Conservation (phyloP, 2,888 invertebrate species). For the Eubasilissa splendida region DNA sequence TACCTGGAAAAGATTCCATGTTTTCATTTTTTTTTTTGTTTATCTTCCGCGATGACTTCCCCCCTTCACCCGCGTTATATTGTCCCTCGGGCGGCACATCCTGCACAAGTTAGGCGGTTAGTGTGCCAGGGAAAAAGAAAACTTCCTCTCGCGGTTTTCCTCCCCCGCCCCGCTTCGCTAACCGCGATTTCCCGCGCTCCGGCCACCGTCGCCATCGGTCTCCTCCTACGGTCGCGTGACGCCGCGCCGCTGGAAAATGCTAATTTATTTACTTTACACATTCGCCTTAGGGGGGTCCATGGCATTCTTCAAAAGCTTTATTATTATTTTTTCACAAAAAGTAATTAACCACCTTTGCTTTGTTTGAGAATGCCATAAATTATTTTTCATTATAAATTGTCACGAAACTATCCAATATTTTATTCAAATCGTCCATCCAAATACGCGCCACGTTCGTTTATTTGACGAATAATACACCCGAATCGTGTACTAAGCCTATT, state of each 20-base stretch:
- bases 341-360: slow-evolving; percentile 56
- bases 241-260: slow-evolving; percentile 50
- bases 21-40: no score
- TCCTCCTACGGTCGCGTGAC: slow-evolving; percentile 42
- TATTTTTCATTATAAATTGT: slow-evolving; percentile 56
- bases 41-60: no score
- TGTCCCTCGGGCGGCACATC: no score
- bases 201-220: slow-evolving; percentile 13
- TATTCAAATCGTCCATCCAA: slow-evolving; percentile 32
- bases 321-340: slow-evolving; percentile 47
- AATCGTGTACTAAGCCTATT: slow-evolving; percentile 11
- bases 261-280: slow-evolving; percentile 54
- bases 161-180: not conserved
- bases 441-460: slow-evolving; percentile 7
- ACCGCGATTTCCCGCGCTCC: not conserved
- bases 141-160: not conserved
- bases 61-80: no score
- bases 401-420: slow-evolving; percentile 56
- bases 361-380: slow-evolving; percentile 54
- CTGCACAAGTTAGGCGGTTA: no score
- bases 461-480: slow-evolving; percentile 19
- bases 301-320: slow-evolving; percentile 35
- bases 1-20: no score
- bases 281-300: slow-evolving; percentile 43
- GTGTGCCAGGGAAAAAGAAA: no score